Evolutionary conservation across 2,888 invertebrate genomes (phyloP), one percentile per base, ranked within the genome.

Genomic region (Pheosia tremula): DNA sequence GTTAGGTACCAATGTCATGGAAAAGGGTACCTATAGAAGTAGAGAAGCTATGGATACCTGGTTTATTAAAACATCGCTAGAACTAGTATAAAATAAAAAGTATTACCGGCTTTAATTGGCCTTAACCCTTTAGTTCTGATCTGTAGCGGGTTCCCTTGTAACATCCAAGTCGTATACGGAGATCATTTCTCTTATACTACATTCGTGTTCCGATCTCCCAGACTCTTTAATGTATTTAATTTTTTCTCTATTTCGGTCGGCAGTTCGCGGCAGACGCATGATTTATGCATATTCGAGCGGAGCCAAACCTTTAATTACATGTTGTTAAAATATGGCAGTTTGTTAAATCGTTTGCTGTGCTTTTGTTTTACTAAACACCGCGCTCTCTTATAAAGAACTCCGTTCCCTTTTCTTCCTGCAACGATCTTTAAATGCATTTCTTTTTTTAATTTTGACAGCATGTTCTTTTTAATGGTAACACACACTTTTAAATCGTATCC

Each of bases 261-360:
- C 88, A 90, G 93, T 91, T 93, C 86, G 91, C 91, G 82, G 92
- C 91, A 87, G 89, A 88, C 86, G 85, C 84, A 91, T 93, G 93
- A 93, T 93, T 93, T 93, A 93, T 93, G 93, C 93, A 93, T 91
- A 92, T 92, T 85, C 91, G 88, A 91, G 86, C 86, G 87, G 87
- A 85, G 87, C 90, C 91, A 89, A 91, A 92, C 93, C 93, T 93
- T 93, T 93, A 93, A 93, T 93, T 93, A 93, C 89, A 92, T 85
- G 93, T 93, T 93, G 93, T 93, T 93, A 93, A 93, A 92, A 93
- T 93, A 93, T 93, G 93, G 91, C 93, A 93, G 93, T 93, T 93
- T 91, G 93, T 93, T 93, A 93, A 91, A 93, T 90, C 87, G 88
- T 90, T 90, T 81, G 80, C 81, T 75, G 77, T 86, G 87, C 90